phyloP scores from a whole-genome alignment of 2,113 vertebrate genomes.

The Albula glossodonta region DNA sequence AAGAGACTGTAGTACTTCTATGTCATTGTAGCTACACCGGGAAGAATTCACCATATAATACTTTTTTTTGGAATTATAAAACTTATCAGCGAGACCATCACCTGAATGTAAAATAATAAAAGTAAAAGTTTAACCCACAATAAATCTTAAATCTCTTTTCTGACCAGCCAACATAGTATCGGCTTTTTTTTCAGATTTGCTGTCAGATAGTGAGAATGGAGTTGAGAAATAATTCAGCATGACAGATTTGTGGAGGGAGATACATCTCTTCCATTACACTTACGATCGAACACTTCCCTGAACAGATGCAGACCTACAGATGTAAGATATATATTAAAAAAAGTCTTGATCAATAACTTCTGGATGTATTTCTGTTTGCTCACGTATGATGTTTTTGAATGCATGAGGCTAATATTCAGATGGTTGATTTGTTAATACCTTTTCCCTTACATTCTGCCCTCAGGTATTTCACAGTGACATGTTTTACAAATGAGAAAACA shows the following conservation, averaged over 20 bases:
- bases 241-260: background rate
- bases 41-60: background rate
- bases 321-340: background rate
- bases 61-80: background rate
- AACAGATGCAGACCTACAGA: background rate
- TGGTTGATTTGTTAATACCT: too few relatives aligned
- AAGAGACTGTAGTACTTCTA: background rate
- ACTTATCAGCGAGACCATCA: background rate
- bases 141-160: constrained; percentile 6
- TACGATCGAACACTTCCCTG: background rate
- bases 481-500: too few relatives aligned
- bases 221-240: background rate
- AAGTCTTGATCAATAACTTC: background rate
- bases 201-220: background rate
- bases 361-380: background rate
- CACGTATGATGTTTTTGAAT: background rate
- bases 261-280: constrained; percentile 4
- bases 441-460: too few relatives aligned
- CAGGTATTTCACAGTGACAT: too few relatives aligned
- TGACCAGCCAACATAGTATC: background rate
- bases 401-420: too few relatives aligned
- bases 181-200: constrained; percentile 11
- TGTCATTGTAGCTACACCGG: too few relatives aligned
- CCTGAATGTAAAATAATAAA: background rate
- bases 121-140: background rate